phyloP scores from a whole-genome alignment of 2,888 invertebrate genomes.

The Yponomeuta malinellus region DNA sequence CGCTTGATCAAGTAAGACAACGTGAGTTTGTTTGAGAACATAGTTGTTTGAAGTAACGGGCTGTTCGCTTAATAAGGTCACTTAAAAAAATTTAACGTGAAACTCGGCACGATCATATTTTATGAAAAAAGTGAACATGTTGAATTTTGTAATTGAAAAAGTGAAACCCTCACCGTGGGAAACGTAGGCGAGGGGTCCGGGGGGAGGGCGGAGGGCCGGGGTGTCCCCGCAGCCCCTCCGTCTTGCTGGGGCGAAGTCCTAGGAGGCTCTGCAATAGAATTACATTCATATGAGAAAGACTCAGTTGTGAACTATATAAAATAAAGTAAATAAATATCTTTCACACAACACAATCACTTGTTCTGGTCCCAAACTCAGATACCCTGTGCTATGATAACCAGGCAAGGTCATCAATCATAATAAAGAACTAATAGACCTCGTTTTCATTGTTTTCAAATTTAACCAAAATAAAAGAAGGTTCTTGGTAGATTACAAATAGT shows the following conservation, averaged over 20 bases:
- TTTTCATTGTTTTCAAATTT: too few relatives aligned
- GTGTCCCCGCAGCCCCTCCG: slow-evolving; percentile 71
- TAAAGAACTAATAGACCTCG: too few relatives aligned
- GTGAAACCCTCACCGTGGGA: slow-evolving; percentile 55
- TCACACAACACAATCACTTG: not conserved
- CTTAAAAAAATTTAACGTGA: too few relatives aligned
- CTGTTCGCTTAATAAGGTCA: too few relatives aligned
- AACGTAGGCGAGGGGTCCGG: slow-evolving; percentile 69
- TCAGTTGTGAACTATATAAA: not conserved
- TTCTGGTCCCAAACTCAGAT: not conserved
- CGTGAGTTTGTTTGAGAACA: too few relatives aligned
- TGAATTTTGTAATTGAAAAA: not conserved
- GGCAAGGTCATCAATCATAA: not conserved
- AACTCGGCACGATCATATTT: too few relatives aligned
- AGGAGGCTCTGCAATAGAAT: slow-evolving; percentile 80
- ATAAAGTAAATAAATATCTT: not conserved
- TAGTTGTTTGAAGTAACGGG: too few relatives aligned
- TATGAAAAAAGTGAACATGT: too few relatives aligned
- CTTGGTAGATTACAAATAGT: too few relatives aligned
- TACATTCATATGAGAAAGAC: slow-evolving; percentile 8
- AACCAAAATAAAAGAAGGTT: too few relatives aligned
- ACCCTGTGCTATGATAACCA: not conserved
- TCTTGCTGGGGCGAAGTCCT: slow-evolving; percentile 87
- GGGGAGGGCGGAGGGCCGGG: slow-evolving; percentile 59
- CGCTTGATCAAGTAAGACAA: too few relatives aligned